phyloP scores from a whole-genome alignment of 2,888 invertebrate genomes.

The Pseudoips prasinana region DNA sequence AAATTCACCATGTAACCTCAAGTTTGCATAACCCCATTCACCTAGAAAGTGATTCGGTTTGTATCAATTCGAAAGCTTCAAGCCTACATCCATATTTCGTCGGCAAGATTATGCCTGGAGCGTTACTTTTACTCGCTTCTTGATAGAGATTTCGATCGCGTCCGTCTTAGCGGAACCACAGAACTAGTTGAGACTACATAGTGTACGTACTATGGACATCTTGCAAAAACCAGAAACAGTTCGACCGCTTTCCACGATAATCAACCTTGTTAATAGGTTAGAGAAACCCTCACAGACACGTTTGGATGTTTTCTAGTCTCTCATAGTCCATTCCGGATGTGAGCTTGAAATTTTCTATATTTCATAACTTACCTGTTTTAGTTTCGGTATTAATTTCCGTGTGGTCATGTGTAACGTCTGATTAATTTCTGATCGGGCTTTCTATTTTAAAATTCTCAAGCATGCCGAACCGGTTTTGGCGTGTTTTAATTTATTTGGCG shows the following conservation, averaged over 20 bases:
- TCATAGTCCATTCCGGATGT: conserved; percentile 50
- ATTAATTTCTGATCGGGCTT: conserved; percentile 47
- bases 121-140: conserved; percentile 68
- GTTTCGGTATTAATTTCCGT: conserved; percentile 23
- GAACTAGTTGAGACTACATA: conserved; percentile 70
- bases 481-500: conserved; percentile 57
- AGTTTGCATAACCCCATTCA: conserved; percentile 71
- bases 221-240: conserved; percentile 71
- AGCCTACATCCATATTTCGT: conserved; percentile 72
- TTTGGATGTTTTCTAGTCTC: conserved; percentile 61
- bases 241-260: conserved; percentile 73
- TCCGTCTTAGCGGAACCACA: conserved; percentile 57
- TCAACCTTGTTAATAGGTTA: conserved; percentile 69
- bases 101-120: conserved; percentile 65
- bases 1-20: conserved; percentile 71
- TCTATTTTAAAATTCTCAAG: conserved; percentile 61
- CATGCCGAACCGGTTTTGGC: conserved; percentile 43
- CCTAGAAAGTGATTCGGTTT: conserved; percentile 75
- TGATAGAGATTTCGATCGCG: conserved; percentile 61
- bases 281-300: conserved; percentile 67
- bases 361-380: conserved; percentile 27
- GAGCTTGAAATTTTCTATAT: conserved; percentile 39
- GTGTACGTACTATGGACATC: conserved; percentile 56
- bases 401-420: conserved; percentile 25
- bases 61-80: conserved; percentile 69